A percentile compares a stretch with the other conserved stretches of the same genome.
These are phyloP conservation scores for Drosophila falleni DNA, from an alignment of 2,888 invertebrate species.

Conservation along the genomic window DNA sequence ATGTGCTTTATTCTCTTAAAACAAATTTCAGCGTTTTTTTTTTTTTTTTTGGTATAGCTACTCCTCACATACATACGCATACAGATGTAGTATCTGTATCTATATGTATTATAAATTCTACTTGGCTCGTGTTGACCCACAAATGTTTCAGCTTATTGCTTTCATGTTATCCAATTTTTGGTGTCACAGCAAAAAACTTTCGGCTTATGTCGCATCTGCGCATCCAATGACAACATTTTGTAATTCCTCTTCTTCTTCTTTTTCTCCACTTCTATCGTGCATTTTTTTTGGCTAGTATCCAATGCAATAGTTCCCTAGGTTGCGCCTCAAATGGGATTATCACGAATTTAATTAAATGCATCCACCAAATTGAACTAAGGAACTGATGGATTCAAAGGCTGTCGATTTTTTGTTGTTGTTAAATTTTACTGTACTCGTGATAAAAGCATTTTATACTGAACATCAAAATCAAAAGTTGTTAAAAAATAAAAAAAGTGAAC, in stretches of 20 bases:
- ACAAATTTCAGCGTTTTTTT: conserved; percentile 11
- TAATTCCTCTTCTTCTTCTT: conserved; percentile 28
- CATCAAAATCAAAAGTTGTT: neutral
- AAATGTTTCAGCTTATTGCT: conserved; percentile 71
- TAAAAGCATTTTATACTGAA: neutral
- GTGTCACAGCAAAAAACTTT: conserved; percentile 63
- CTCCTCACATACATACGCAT: neutral
- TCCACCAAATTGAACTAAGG: conserved; percentile 26
- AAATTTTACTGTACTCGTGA: neutral
- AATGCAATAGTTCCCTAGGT: conserved; percentile 38
- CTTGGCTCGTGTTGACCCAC: conserved; percentile 62
- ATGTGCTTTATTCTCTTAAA: conserved; percentile 23
- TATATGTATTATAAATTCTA: conserved; percentile 10
- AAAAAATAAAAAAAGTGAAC: neutral
- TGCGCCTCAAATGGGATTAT: conserved; percentile 35
- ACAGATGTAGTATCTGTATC: neutral
- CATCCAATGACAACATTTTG: conserved; percentile 56
- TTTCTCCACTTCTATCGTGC: neutral
- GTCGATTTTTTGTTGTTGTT: neutral
- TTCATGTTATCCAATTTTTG: conserved; percentile 57
- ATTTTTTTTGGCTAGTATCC: conserved; percentile 51
- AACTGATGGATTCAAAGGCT: neutral
- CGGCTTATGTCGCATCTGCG: conserved; percentile 50
- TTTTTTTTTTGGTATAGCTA: neutral
- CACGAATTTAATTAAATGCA: conserved; percentile 45